A percentile compares a stretch with the other conserved stretches of the same genome.
Evolutionary conservation across 1,140 invertebrate species (phyloP).

Genomic region (Varroa destructor): DNA sequence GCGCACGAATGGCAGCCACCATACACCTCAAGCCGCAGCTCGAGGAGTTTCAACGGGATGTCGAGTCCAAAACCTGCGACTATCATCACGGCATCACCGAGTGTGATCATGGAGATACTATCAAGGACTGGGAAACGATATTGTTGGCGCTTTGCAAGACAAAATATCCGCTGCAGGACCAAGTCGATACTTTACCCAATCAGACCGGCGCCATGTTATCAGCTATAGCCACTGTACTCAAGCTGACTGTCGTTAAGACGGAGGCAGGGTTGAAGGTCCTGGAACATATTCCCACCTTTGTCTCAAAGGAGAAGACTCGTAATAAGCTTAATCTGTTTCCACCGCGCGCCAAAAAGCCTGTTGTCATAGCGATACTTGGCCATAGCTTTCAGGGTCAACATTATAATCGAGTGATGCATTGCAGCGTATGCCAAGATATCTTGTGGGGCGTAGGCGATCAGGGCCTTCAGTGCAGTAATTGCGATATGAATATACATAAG

Average conservation of each 20-base stretch:
- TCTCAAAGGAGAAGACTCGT: slow-evolving; percentile 67
- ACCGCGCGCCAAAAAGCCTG: slow-evolving; percentile 55
- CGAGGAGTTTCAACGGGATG: slow-evolving; percentile 29
- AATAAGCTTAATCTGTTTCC: slow-evolving; percentile 49
- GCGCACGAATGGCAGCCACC: slow-evolving; percentile 23
- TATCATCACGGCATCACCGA: slow-evolving; percentile 4
- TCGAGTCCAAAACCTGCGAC: slow-evolving; percentile 18
- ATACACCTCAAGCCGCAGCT: slow-evolving; percentile 29
- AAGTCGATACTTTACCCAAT: slow-evolving; percentile 25
- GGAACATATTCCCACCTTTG: slow-evolving; percentile 59
- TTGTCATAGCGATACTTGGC: slow-evolving; percentile 49
- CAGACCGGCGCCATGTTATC: slow-evolving; percentile 52
- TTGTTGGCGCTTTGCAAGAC: slow-evolving; percentile 5
- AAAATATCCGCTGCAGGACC: slow-evolving; percentile 19
- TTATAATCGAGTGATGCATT: slow-evolving; percentile 74
- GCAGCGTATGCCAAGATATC: slow-evolving; percentile 78
- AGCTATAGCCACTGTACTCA: slow-evolving; percentile 62
- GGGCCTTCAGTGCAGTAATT: slow-evolving; percentile 77
- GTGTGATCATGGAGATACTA: not conserved
- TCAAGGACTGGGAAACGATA: slow-evolving; percentile 17
- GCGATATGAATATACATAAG: slow-evolving; percentile 74
- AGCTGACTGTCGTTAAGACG: slow-evolving; percentile 54
- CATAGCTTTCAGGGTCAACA: slow-evolving; percentile 78
- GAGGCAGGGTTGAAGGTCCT: slow-evolving; percentile 44
- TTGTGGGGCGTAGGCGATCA: slow-evolving; percentile 87